These are phyloP conservation scores for Scotopteryx bipunctaria DNA, from an alignment of 2,888 invertebrate genomes.

Conservation along the genomic window DNA sequence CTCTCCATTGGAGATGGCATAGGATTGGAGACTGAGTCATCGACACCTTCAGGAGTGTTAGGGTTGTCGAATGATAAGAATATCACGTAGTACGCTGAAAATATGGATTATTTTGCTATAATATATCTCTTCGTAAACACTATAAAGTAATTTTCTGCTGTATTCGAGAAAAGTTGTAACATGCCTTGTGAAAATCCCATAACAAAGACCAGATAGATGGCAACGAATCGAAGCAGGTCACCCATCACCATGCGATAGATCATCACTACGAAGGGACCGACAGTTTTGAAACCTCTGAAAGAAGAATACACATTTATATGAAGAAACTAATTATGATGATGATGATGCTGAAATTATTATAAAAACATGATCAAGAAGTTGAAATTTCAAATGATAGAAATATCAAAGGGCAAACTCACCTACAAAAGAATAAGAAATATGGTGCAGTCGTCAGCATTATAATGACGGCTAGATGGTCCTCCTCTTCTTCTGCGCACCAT, in stretches of 20 bases:
- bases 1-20: conserved; percentile 97
- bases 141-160: too few relatives aligned
- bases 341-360: too few relatives aligned
- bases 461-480: conserved; percentile 95
- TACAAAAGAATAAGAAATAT: conserved; percentile 98
- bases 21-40: conserved; percentile 92
- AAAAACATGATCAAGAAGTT: too few relatives aligned
- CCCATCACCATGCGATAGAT: conserved; percentile 99
- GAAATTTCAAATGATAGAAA: too few relatives aligned
- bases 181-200: conserved; percentile 81
- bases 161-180: background rate
- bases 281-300: conserved; percentile 96
- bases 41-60: conserved; percentile 91
- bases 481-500: conserved; percentile 92
- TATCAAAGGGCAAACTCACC: too few relatives aligned
- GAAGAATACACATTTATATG: conserved; percentile 10
- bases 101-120: conserved; percentile 2
- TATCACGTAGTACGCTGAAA: conserved; percentile 93
- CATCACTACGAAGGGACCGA: conserved; percentile 99
- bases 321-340: too few relatives aligned
- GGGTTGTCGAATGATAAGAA: conserved; percentile 94
- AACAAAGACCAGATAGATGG: conserved; percentile 98
- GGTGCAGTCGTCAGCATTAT: conserved; percentile 98
- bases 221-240: conserved; percentile 96
- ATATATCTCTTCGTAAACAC: background rate